phyloP scores from a whole-genome alignment of 2,113 vertebrate genomes.

The Oncorhynchus tshawytscha region DNA sequence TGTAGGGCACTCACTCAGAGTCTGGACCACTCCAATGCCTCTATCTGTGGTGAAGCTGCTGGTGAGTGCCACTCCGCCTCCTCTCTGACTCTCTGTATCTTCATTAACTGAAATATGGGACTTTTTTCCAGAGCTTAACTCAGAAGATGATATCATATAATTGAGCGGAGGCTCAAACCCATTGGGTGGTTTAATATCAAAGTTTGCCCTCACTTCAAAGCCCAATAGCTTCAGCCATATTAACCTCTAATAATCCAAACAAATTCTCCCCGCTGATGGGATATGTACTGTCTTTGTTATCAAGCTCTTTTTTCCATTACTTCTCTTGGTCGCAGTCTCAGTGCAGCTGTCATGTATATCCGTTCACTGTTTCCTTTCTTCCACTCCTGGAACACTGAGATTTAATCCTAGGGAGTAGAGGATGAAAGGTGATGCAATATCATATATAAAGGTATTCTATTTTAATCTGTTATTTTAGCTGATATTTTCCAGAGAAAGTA shows the following conservation, averaged over 20 bases:
- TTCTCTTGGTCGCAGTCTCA: conserved; percentile 13
- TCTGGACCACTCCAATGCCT: conserved; percentile 74
- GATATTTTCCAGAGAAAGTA: no score
- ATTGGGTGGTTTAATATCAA: conserved; percentile 12
- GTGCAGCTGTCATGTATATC: background rate
- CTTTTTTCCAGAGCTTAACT: conserved; percentile 39
- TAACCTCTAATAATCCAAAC: conserved; percentile 19
- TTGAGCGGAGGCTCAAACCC: conserved; percentile 46
- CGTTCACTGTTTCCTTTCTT: background rate
- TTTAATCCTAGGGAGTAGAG: background rate
- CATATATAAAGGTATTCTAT: no score
- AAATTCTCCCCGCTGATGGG: conserved; percentile 6
- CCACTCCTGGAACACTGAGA: background rate
- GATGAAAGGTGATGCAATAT: no score
- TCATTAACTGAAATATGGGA: conserved; percentile 52
- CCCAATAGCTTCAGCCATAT: conserved; percentile 20
- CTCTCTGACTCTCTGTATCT: conserved; percentile 35
- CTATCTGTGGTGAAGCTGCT: conserved; percentile 68
- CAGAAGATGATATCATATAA: conserved; percentile 64
- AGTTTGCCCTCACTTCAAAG: conserved; percentile 34
- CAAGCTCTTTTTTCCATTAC: conserved; percentile 4
- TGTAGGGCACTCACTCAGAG: conserved; percentile 73
- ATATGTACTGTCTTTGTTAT: conserved; percentile 1
- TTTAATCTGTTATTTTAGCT: no score
- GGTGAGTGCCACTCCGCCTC: conserved; percentile 63